A percentile compares a stretch with the other conserved stretches of the same genome.
phyloP scores from a whole-genome alignment of 2,888 invertebrate species.

The Eupithecia centaureata region DNA sequence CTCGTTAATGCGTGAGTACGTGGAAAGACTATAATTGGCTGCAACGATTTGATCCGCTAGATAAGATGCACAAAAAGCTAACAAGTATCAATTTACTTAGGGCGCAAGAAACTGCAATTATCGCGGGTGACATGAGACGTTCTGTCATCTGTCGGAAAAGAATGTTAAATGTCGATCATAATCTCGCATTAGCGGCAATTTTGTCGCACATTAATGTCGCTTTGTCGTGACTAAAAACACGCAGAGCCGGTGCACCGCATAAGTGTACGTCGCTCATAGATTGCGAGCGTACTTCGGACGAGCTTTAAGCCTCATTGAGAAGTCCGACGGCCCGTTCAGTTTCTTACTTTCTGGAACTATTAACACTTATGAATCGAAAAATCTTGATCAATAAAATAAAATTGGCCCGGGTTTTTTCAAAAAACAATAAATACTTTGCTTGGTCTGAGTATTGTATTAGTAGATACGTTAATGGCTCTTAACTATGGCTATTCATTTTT shows the following conservation, averaged over 20 bases:
- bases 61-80: slow-evolving; percentile 16
- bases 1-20: slow-evolving; percentile 9
- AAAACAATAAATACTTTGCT: not conserved
- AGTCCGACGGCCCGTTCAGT: not conserved
- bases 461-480: too few species aligned
- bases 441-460: not conserved
- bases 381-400: slow-evolving; percentile 1
- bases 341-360: slow-evolving; percentile 2
- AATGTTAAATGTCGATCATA: slow-evolving; percentile 39
- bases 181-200: slow-evolving; percentile 36
- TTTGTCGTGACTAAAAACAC: slow-evolving; percentile 69
- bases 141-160: slow-evolving; percentile 28
- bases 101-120: slow-evolving; percentile 35
- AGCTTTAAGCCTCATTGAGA: not conserved
- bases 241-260: slow-evolving; percentile 54
- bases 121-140: slow-evolving; percentile 41
- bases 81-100: slow-evolving; percentile 40
- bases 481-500: too few species aligned
- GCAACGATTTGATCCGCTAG: slow-evolving; percentile 12
- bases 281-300: slow-evolving; percentile 1
- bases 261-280: slow-evolving; percentile 62
- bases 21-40: slow-evolving; percentile 16
- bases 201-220: slow-evolving; percentile 61
- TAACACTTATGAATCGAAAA: not conserved
- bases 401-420: not conserved